Evolutionary conservation across 2,113 vertebrate species (phyloP), one percentile per base, ranked within the genome.

Genomic region (Pedetes capensis): DNA sequence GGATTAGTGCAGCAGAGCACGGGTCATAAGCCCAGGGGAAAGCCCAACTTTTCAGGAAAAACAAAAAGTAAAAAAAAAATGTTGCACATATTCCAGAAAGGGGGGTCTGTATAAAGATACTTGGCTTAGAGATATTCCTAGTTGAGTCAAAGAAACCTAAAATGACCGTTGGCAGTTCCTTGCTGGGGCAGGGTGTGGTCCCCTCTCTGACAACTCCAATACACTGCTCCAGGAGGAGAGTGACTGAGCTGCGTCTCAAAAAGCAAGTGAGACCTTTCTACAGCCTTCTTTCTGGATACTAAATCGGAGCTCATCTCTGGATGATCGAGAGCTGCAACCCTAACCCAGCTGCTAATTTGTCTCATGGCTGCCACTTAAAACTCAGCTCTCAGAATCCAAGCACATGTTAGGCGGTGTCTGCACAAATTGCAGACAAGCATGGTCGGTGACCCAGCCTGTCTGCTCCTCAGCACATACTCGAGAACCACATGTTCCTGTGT

Each of bases 171-270:
- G 98, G 97, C 97, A 96, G 97, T 86, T 96, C 97, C 97, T 90
- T 84, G 97, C 96, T 96, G 96, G 95, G 96, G 95, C 85, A 85
- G 96, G 97, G 97, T 96, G 98, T 92, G 96, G 97, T 96, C 92
- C 97, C 95, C 89, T 97, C 97, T 97, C 97, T 96, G 94, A 97
- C 96, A 98, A 96, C 95, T 91, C 97, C 96, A 96, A 95, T 92
- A 93, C 82, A 94, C 94, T 90, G 94, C 97, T 98, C 97, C 93
- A 96, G 96, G 97, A 96, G 93, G 80, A 97, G 93, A 92, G 96
- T 61, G 64, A 96, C 97, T 94, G 97, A 97, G 96, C 96, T 91
- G 64, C 84, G 91, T 4, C 11, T 95, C 95, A 0, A 0, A n/a
- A 96, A 96, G 69, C 63, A 96, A 91, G 8, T 53, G 93, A 97